Evolutionary conservation across 2,888 invertebrate genomes (phyloP).

Genomic region (Aleiodes alternator): DNA sequence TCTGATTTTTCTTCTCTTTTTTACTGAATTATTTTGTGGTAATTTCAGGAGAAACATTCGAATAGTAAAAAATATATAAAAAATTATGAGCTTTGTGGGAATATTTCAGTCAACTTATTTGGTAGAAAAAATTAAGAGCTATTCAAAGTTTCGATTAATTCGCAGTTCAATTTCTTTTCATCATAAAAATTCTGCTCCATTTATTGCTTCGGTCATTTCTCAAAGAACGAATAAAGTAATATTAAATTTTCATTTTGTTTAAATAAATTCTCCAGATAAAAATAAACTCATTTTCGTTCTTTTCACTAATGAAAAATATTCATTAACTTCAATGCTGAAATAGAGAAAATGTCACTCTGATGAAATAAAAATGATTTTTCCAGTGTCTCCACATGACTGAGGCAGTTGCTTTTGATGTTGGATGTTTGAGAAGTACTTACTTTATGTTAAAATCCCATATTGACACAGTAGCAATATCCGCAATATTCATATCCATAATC

Average conservation of each 20-base stretch:
- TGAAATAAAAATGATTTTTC: not conserved
- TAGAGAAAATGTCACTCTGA: constrained; percentile 4
- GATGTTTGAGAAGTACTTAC: constrained; percentile 61
- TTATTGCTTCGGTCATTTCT: not conserved
- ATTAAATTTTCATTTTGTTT: no score
- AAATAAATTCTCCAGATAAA: no score
- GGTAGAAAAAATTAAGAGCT: no score
- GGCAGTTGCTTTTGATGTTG: constrained; percentile 60
- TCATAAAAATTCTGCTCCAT: not conserved
- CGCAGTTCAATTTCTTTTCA: no score
- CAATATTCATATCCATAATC: constrained; percentile 57
- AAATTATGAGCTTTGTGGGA: no score
- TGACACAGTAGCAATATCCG: constrained; percentile 58
- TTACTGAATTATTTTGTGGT: no score
- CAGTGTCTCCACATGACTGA: constrained; percentile 63
- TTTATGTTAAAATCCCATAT: constrained; percentile 63
- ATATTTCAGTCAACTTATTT: no score
- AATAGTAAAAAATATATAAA: constrained; percentile 1
- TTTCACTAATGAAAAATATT: no score
- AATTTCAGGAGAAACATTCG: no score
- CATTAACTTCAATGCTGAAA: no score
- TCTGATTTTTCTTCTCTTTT: constrained; percentile 30
- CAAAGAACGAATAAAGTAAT: not conserved
- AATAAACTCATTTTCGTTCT: no score
- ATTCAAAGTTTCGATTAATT: no score